These are phyloP conservation scores for Glyptemys insculpta DNA, from an alignment of 2,797 vertebrate species.

Conservation along the genomic window DNA sequence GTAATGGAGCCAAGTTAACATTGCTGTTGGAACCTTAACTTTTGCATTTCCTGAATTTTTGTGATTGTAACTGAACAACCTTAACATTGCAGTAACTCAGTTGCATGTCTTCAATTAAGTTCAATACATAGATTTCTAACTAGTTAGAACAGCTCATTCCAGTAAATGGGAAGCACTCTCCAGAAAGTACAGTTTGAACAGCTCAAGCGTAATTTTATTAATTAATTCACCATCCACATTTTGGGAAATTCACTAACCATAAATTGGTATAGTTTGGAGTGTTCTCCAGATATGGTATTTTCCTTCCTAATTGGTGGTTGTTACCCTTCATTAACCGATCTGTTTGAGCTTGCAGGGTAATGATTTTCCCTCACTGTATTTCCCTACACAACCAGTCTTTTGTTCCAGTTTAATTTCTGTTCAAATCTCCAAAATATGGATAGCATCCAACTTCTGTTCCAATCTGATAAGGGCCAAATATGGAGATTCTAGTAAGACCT, in stretches of 20 bases:
- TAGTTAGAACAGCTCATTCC: neutral
- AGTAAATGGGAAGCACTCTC: neutral
- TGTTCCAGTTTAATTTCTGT: neutral
- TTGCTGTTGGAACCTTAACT: neutral
- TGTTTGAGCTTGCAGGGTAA: neutral
- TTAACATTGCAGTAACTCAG: neutral
- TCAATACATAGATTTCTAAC: neutral
- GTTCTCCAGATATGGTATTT: neutral
- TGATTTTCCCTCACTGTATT: neutral
- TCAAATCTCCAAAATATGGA: neutral
- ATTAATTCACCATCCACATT: neutral
- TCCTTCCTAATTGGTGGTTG: neutral
- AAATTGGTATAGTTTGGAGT: neutral
- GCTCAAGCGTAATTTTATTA: neutral
- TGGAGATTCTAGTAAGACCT: neutral
- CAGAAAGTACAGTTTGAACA: neutral
- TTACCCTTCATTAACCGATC: neutral
- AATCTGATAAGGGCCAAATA: neutral
- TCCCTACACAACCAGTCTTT: neutral
- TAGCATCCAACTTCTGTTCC: neutral
- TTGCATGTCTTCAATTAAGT: neutral
- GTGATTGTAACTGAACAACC: neutral
- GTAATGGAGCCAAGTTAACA: neutral
- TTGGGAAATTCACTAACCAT: neutral
- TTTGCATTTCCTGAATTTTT: neutral